Evolutionary conservation across 1,140 invertebrate species (phyloP).

Genomic region (Aphelenchoides avenae): DNA sequence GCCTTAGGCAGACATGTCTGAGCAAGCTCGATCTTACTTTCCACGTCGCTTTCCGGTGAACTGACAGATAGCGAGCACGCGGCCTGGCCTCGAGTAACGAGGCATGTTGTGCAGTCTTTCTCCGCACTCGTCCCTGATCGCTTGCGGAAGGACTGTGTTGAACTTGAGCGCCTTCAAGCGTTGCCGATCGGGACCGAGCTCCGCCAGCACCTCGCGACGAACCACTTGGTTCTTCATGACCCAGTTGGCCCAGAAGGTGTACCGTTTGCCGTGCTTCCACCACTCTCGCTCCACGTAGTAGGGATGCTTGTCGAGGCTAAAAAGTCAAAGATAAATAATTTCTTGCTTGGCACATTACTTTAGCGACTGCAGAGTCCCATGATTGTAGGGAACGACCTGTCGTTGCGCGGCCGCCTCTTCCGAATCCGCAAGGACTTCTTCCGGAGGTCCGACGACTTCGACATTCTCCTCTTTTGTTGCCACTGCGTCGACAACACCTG

Average conservation of each 20-base stretch:
- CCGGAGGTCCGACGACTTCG: too few species aligned
- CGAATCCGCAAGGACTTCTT: conserved; percentile 22
- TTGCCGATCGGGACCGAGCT: conserved; percentile 43
- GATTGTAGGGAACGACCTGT: conserved; percentile 28
- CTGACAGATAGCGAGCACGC: conserved; percentile 55
- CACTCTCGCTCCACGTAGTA: conserved; percentile 57
- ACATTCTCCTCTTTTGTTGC: too few species aligned
- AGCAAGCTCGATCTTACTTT: too few species aligned
- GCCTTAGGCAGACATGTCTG: too few species aligned
- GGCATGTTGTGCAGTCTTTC: conserved; percentile 16
- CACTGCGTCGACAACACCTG: too few species aligned
- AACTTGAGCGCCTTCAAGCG: conserved; percentile 53
- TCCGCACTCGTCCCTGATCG: conserved; percentile 52
- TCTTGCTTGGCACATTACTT: conserved; percentile 27
- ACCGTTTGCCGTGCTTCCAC: conserved; percentile 57
- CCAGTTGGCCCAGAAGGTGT: conserved; percentile 58
- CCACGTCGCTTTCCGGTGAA: conserved; percentile 55
- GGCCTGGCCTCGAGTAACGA: conserved; percentile 20
- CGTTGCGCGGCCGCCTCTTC: conserved; percentile 12
- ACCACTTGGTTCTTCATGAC: conserved; percentile 34
- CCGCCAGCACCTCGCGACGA: conserved; percentile 36
- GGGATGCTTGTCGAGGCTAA: conserved; percentile 49
- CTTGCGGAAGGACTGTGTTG: conserved; percentile 55
- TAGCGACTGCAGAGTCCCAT: conserved; percentile 16
- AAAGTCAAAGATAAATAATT: conserved; percentile 16